Base-by-base conservation (phyloP, 2,113 vertebrate species). In the Pachyramphus minor region DNA sequence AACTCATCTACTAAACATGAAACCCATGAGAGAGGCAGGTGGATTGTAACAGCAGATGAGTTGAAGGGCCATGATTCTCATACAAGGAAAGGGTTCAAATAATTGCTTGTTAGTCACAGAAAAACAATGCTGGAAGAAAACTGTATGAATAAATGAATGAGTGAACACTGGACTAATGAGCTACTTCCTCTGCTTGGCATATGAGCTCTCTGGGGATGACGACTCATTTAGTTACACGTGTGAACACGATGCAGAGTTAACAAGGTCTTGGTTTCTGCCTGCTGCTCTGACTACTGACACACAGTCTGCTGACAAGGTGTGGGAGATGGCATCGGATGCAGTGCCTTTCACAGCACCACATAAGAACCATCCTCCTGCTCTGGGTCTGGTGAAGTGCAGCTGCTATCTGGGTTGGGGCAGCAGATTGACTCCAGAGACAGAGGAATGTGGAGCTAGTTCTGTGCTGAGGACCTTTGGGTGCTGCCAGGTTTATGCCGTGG, bases 31-130 rank as follows among this genome's bases (percentile, higher is more conserved):
- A 87, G 84, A 82, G 89, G 77, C 90, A 92, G 76, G 80, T 68
- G 86, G 86, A 91, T 81, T 8, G 13, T 56, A 82, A 85, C 33
- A 89, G 85, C 10, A 6, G 80, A 82, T 58, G 74, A 88, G 58
- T 21, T 74, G 79, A 84, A 89, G 50, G 62, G 47, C 73, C 0
- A 0, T 0, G 3, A 67, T 84, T 89, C 72, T 80, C 47, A 6
- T 35, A 93, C 82, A 25, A 96, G 95, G 89, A 95, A 91, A 96
- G 39, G 58, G 42, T 83, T 90, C 76, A 68, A 87, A 56, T 96
- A 92, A 97, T 94, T 96, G 90, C 93, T 77, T 23, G n/a, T 88
- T 94, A 97, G 83, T 96, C 93, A 97, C 42, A 64, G 89, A 91
- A 89, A 79, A 88, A 81, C 95, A 94, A 96, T 60, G 84, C 87